Evolutionary conservation across 1,140 invertebrate genomes (phyloP), one percentile per base, ranked within the genome.

Genomic region (Cydia amplana): DNA sequence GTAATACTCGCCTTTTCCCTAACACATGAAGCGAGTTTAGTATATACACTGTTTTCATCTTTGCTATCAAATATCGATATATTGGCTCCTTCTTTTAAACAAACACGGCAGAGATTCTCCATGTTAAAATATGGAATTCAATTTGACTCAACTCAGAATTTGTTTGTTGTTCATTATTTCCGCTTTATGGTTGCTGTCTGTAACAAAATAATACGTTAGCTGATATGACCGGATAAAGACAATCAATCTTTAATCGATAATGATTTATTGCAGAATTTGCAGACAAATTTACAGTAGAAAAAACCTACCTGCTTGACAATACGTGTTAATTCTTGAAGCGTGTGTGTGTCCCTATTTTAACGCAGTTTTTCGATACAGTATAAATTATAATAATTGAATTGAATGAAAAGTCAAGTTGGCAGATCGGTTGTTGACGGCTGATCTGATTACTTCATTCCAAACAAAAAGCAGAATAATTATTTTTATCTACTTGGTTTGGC

Each of bases 51-150:
- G 23, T 74, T 72, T 75, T 80, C 75, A 25, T 79, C 74, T 32
- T 70, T 77, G 18, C 79, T 82, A 74, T 86, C 83, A 83, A 92
- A 92, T 77, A 92, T 81, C 51, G 86, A 82, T 65, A 83, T 64
- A 32, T 64, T 83, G 9, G 90, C 89, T 72, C 85, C 87, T 77
- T 83, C 77, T 75, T 80, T 76, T 25, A 91, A 80, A 78, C 90
- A 91, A 67, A 91, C 86, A 82, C 90, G 82, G 77, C 90, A 91
- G 51, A 88, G 23, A 40, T 40, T 51, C 43, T 67, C 65, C 77
- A 81, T 79, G n/a, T 73, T 77, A 32, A 18, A 23, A 1, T 60
- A 60, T 20, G 18, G 9, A 23, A 60, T 60, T 18, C n/a, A 55
- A 18, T 55, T 60, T 10, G 10, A 18, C 49, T n/a, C 9, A 60